These are phyloP conservation scores for Anoncus sp. DNA, from an alignment of 2,888 invertebrate genomes.

Conservation along the genomic window DNA sequence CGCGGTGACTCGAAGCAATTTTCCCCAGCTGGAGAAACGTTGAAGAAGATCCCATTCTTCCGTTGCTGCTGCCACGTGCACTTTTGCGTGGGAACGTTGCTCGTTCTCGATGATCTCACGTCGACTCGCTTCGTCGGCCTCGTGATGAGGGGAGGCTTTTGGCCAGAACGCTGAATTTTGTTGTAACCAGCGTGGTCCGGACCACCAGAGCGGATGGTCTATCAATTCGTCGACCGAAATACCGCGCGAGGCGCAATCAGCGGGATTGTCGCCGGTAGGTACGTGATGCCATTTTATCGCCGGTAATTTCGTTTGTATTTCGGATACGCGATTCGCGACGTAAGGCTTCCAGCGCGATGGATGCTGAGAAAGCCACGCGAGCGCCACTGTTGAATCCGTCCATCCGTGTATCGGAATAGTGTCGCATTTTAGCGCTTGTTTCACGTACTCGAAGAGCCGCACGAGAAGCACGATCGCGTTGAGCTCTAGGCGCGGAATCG, in stretches of 20 bases:
- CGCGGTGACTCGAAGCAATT: no score
- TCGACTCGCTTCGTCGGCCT: no score
- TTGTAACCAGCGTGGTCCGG: slow-evolving; percentile 65
- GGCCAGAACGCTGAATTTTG: neutral
- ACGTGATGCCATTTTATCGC: slow-evolving; percentile 70
- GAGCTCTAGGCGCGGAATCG: slow-evolving; percentile 30
- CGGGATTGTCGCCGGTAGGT: slow-evolving; percentile 70
- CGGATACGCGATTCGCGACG: slow-evolving; percentile 72
- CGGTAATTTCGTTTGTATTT: slow-evolving; percentile 69
- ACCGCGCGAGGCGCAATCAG: slow-evolving; percentile 74
- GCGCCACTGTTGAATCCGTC: slow-evolving; percentile 68
- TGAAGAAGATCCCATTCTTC: no score
- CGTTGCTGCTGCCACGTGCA: no score
- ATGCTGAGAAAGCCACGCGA: slow-evolving; percentile 66
- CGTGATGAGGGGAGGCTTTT: no score
- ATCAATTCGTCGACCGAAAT: slow-evolving; percentile 57
- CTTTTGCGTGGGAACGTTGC: no score
- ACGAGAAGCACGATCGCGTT: slow-evolving; percentile 32
- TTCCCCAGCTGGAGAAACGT: no score
- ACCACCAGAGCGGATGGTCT: slow-evolving; percentile 61
- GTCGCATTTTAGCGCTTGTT: neutral
- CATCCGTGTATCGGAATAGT: slow-evolving; percentile 25
- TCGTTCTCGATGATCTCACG: no score
- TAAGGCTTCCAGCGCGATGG: slow-evolving; percentile 62
- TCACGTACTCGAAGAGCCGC: slow-evolving; percentile 4